A percentile compares a stretch with the other conserved stretches of the same genome.
These are phyloP conservation scores for Galerucella calmariensis DNA, from an alignment of 2,888 invertebrate genomes.

Conservation along the genomic window DNA sequence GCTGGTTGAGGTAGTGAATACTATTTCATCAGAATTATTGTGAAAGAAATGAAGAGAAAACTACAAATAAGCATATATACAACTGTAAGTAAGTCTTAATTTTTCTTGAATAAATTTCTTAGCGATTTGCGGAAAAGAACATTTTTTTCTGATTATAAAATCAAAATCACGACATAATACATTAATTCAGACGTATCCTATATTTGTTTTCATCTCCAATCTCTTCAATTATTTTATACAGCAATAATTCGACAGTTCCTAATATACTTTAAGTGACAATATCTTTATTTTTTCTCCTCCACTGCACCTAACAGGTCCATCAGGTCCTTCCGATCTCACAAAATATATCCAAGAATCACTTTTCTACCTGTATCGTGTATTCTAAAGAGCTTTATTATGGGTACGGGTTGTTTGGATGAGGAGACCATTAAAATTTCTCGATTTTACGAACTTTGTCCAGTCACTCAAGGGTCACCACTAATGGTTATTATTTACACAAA, in stretches of 20 bases:
- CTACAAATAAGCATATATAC: too few species aligned
- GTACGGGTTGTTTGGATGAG: constrained; percentile 24
- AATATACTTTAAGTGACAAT: not conserved
- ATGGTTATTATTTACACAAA: constrained; percentile 42
- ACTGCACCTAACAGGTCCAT: constrained; percentile 8
- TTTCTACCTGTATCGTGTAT: constrained; percentile 35
- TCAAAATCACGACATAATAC: too few species aligned
- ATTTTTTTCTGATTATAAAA: too few species aligned
- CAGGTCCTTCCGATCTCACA: constrained; percentile 23
- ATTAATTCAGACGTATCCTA: too few species aligned
- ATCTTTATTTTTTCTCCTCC: constrained; percentile 7
- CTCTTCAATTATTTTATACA: too few species aligned
- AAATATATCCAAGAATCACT: constrained; percentile 20
- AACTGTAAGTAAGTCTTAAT: too few species aligned
- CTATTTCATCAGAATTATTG: too few species aligned
- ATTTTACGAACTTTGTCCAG: constrained; percentile 44
- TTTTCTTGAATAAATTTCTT: too few species aligned
- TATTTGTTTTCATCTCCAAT: too few species aligned
- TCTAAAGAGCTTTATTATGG: constrained; percentile 27
- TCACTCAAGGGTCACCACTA: constrained; percentile 43
- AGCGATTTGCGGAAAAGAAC: too few species aligned
- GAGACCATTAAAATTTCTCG: constrained; percentile 30
- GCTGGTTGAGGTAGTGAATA: too few species aligned
- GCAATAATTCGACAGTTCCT: not conserved
- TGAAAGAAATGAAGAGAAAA: too few species aligned